A percentile compares a stretch with the other conserved stretches of the same genome.
Conservation (phyloP, 2,797 vertebrate species). For the Sorex maritimensis region DNA sequence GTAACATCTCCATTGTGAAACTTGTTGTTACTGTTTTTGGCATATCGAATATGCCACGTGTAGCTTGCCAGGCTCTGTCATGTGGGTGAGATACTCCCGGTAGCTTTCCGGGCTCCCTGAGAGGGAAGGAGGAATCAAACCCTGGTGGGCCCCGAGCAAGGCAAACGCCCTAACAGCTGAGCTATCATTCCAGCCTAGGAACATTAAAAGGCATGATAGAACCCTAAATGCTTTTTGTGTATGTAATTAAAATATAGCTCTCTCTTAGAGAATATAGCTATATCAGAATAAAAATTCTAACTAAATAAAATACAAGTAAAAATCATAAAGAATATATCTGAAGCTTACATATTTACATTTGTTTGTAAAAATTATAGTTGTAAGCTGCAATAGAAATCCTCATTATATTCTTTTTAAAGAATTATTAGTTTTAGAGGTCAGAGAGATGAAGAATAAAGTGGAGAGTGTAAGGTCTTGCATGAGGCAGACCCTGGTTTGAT, state of each 20-base stretch:
- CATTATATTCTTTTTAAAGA: not conserved
- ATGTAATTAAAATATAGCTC: not conserved
- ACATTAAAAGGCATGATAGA: not conserved
- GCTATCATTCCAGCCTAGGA: not conserved
- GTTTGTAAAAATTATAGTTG: conserved; percentile 43
- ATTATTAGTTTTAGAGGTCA: not conserved
- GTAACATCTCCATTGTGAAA: no score
- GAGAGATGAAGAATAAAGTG: no score
- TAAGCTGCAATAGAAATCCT: not conserved
- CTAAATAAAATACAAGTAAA: not conserved
- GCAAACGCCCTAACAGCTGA: no score
- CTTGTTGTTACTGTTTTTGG: no score
- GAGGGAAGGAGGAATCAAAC: no score
- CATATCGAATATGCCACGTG: no score
- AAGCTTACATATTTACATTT: not conserved
- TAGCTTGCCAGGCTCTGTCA: no score
- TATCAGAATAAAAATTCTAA: conserved; percentile 50
- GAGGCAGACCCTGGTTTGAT: no score
- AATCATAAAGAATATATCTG: not conserved
- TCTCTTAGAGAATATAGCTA: conserved; percentile 42
- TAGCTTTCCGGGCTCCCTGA: no score
- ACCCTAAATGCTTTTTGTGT: not conserved
- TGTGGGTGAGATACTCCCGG: no score
- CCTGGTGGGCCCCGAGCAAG: no score
- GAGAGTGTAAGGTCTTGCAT: no score